Conservation (phyloP, 2,888 invertebrate genomes). For the Acleris sparsana region DNA sequence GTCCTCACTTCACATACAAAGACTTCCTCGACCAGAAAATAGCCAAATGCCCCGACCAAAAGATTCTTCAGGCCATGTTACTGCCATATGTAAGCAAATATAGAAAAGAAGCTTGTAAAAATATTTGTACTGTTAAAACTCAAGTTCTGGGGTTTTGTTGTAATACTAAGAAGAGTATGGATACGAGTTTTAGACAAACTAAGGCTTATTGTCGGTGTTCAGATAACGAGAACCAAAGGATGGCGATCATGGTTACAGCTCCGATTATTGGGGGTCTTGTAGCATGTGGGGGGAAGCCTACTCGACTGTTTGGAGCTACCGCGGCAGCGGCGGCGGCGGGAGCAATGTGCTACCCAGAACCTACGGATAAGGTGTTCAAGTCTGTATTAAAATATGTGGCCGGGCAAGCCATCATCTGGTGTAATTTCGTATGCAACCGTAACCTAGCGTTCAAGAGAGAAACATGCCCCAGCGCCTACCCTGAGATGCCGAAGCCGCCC, state of each 20-base stretch:
- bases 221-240: background rate
- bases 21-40: background rate
- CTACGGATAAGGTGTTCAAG: constrained; percentile 3
- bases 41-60: background rate
- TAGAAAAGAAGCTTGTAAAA: background rate
- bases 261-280: background rate
- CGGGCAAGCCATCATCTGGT: background rate
- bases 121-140: background rate
- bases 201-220: too few species aligned
- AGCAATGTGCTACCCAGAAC: constrained; percentile 6
- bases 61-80: background rate
- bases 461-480: constrained; percentile 6
- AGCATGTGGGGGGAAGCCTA: background rate
- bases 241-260: background rate
- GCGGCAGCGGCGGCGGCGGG: background rate
- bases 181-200: too few species aligned
- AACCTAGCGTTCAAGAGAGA: background rate
- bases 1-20: constrained; percentile 6
- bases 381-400: background rate
- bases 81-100: background rate
- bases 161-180: too few species aligned
- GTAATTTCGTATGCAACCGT: constrained; percentile 1
- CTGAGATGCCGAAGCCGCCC: background rate
- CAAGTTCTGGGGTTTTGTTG: background rate
- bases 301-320: background rate